Conservation (phyloP, 2,797 vertebrate species). For the Pangasius djambal region DNA sequence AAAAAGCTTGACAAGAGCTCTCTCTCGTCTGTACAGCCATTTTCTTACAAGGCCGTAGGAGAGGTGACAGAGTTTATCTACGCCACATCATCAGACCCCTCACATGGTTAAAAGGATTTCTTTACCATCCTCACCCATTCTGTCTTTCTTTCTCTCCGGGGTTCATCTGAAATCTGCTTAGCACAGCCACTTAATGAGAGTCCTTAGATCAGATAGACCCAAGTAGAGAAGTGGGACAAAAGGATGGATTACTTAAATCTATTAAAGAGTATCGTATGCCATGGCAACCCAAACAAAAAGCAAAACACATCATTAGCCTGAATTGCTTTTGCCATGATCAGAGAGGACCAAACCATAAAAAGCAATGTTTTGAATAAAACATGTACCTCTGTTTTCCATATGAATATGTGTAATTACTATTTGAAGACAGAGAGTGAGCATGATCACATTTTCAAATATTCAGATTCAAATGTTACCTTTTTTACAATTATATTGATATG, state of each 20-base stretch:
- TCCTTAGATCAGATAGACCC: constrained; percentile 21
- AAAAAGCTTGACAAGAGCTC: not conserved
- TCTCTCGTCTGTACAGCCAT: constrained; percentile 3
- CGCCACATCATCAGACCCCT: not conserved
- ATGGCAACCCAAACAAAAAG: constrained; percentile 25
- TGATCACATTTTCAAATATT: not conserved
- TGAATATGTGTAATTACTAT: not conserved
- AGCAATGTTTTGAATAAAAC: not conserved
- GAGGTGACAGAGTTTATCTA: not conserved
- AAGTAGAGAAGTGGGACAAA: constrained; percentile 28
- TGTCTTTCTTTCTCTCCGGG: not conserved
- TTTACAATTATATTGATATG: not conserved
- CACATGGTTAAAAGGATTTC: not conserved
- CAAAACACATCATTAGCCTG: not conserved
- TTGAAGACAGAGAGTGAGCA: not conserved
- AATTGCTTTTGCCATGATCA: not conserved
- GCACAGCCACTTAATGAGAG: not conserved
- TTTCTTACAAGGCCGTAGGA: not conserved
- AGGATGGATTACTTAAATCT: constrained; percentile 32
- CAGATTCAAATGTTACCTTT: not conserved
- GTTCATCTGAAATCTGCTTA: constrained; percentile 26
- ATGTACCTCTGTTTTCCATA: not conserved
- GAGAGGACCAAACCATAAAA: not conserved
- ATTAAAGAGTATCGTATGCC: not conserved
- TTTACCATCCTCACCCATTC: not conserved